Percentiles rank a stretch among this genome's conserved stretches.
Evolutionary conservation across 2,888 invertebrate genomes (phyloP).

Genomic region (Drosophila ustulata): DNA sequence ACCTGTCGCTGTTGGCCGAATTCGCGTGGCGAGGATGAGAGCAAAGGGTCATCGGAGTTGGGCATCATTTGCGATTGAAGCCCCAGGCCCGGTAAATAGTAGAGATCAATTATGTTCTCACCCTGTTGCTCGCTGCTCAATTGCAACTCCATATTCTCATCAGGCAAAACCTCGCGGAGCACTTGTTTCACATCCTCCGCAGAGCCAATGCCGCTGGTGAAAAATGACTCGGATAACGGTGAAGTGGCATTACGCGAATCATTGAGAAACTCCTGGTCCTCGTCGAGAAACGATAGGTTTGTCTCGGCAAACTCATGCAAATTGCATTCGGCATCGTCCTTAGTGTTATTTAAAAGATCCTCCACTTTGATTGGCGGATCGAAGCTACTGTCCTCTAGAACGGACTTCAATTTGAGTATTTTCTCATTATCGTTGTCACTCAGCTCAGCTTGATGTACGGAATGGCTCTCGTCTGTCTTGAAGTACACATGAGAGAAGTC

Average conservation of each 20-base stretch:
- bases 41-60: conserved; percentile 93
- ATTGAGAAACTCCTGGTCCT: conserved; percentile 86
- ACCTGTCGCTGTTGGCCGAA: conserved; percentile 86
- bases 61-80: conserved; percentile 94
- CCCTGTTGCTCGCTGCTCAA: conserved; percentile 82
- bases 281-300: conserved; percentile 85
- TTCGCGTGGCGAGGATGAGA: conserved; percentile 94
- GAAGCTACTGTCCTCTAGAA: conserved; percentile 83
- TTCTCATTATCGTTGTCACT: conserved; percentile 84
- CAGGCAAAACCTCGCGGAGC: conserved; percentile 92
- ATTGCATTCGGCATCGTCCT: conserved; percentile 83
- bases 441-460: conserved; percentile 62
- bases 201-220: conserved; percentile 92
- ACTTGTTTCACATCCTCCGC: conserved; percentile 95
- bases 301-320: conserved; percentile 84
- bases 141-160: conserved; percentile 88
- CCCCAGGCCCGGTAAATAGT: conserved; percentile 85
- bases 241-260: conserved; percentile 91
- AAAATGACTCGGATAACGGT: conserved; percentile 93
- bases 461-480: conserved; percentile 69
- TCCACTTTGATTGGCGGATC: conserved; percentile 83
- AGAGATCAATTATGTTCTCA: conserved; percentile 85
- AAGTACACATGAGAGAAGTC: conserved; percentile 81
- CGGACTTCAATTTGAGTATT: conserved; percentile 84
- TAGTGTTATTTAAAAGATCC: conserved; percentile 81